Percentiles rank a stretch among this genome's conserved stretches.
phyloP scores from a whole-genome alignment of 2,113 vertebrate species.

The Scopus umbretta region DNA sequence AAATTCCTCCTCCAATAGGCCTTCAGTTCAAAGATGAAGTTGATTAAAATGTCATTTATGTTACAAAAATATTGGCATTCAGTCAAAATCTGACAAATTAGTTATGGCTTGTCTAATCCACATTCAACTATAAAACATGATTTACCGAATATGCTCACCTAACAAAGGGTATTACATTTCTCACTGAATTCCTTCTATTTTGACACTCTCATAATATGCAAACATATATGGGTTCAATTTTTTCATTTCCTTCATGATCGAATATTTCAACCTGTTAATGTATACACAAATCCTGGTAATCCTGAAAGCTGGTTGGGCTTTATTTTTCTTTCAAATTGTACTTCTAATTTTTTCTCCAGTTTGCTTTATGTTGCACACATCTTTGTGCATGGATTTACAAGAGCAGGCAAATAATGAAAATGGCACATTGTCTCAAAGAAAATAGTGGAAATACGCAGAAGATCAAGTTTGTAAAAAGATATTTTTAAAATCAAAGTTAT shows the following conservation, averaged over 20 bases:
- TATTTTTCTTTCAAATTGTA: conserved; percentile 26
- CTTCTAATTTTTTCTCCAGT: neutral
- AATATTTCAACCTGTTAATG: neutral
- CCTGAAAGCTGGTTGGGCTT: neutral
- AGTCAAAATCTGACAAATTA: conserved; percentile 49
- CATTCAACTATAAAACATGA: conserved; percentile 13
- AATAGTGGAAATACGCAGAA: neutral
- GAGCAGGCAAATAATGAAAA: neutral
- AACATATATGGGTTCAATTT: conserved; percentile 2
- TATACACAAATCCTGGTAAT: conserved; percentile 7
- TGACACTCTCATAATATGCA: neutral
- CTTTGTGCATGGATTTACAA: neutral
- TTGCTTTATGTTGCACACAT: neutral
- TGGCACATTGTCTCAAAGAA: neutral
- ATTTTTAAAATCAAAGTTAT: neutral
- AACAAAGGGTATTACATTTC: conserved; percentile 28
- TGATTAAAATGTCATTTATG: conserved; percentile 6
- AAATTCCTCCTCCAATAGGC: neutral
- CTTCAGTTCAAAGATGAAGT: conserved; percentile 4
- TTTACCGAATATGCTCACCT: neutral
- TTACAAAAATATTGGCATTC: conserved; percentile 25
- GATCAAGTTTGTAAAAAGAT: neutral
- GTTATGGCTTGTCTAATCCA: conserved; percentile 43
- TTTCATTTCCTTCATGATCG: conserved; percentile 3
- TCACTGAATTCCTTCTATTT: neutral